phyloP scores from a whole-genome alignment of 2,113 vertebrate species.

The Entosphenus tridentatus region DNA sequence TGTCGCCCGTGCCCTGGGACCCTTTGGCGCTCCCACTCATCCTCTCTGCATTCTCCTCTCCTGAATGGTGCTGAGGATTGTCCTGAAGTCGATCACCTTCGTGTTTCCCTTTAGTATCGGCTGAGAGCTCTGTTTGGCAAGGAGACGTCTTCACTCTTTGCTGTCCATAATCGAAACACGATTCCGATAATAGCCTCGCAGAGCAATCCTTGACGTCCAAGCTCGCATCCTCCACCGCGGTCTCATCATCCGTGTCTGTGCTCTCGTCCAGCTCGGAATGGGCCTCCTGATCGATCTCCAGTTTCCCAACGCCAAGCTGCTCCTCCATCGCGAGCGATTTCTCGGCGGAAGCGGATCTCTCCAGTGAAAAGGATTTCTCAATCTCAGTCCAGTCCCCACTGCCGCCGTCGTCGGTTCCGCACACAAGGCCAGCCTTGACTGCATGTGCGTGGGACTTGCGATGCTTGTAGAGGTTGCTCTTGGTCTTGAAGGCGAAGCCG shows the following conservation, averaged over 20 bases:
- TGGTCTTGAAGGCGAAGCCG: conserved; percentile 96
- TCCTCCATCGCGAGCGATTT: not conserved
- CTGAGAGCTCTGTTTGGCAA: too few species aligned
- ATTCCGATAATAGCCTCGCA: too few species aligned
- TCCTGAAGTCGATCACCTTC: too few species aligned
- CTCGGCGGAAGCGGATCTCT: not conserved
- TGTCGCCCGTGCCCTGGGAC: too few species aligned
- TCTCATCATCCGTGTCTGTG: conserved; percentile 89
- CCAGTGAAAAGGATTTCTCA: not conserved
- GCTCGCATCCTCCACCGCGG: conserved; percentile 12
- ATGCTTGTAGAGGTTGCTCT: conserved; percentile 97
- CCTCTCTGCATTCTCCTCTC: too few species aligned
- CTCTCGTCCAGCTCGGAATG: conserved; percentile 66
- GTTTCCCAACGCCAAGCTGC: too few species aligned
- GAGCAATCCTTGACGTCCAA: too few species aligned
- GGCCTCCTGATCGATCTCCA: conserved; percentile 40
- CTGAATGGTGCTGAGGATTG: too few species aligned
- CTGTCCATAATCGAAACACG: too few species aligned
- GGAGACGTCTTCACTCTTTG: too few species aligned
- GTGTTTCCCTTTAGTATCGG: too few species aligned
- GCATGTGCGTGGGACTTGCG: conserved; percentile 94
- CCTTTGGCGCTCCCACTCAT: too few species aligned
- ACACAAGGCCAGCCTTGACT: conserved; percentile 84
- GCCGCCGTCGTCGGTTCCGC: conserved; percentile 36
- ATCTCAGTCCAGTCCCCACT: conserved; percentile 9